These are phyloP conservation scores for Chlorodrepanis virens DNA, from an alignment of 2,113 vertebrate species.

Conservation along the genomic window DNA sequence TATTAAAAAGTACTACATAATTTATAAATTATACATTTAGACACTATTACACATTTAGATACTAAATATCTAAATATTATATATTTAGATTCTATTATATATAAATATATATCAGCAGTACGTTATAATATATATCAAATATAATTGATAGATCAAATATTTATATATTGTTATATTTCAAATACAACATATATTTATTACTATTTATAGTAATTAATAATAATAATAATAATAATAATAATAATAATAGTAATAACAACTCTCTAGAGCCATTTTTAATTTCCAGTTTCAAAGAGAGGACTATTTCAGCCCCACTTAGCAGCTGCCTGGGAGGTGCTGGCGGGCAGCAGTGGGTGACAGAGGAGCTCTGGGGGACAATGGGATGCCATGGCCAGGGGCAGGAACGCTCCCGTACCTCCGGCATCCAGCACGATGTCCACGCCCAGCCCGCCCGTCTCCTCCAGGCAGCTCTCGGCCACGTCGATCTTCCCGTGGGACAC, in stretches of 20 bases:
- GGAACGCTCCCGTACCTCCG: constrained; percentile 66
- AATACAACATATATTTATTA: too few species aligned
- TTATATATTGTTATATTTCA: too few species aligned
- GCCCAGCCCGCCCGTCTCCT: constrained; percentile 94
- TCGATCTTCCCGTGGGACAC: constrained; percentile 76
- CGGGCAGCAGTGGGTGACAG: neutral
- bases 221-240: too few species aligned
- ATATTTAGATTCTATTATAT: neutral
- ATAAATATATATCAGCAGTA: neutral
- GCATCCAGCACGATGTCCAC: constrained; percentile 89
- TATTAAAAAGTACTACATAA: too few species aligned
- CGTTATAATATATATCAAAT: neutral
- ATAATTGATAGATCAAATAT: neutral
- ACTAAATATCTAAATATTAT: neutral
- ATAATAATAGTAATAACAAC: too few species aligned
- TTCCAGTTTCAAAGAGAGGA: neutral
- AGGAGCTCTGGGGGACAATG: neutral
- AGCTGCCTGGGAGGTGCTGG: neutral
- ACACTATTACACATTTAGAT: neutral
- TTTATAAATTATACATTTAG: neutral
- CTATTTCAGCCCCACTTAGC: neutral
- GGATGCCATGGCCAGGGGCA: neutral
- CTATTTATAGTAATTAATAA: neutral
- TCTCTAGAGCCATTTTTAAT: neutral
- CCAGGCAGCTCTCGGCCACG: constrained; percentile 84